A percentile compares a stretch with the other conserved stretches of the same genome.
Evolutionary conservation across 2,888 invertebrate species (phyloP).

Genomic region (Machimus rusticus): DNA sequence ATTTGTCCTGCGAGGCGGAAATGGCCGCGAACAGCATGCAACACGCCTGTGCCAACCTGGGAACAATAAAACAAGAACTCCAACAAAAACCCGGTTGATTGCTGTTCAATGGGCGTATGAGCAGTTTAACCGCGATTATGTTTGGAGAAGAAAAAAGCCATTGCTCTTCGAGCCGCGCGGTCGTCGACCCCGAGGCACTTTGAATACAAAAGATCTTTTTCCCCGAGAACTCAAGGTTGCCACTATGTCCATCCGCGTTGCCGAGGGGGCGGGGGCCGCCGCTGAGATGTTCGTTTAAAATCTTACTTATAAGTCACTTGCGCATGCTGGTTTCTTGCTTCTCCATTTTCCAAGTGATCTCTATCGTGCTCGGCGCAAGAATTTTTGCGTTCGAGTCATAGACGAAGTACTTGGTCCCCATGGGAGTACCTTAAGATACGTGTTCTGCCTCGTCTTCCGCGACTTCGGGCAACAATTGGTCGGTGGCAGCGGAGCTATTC

Average conservation of each 20-base stretch:
- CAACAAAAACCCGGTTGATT: background rate
- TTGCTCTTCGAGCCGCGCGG: background rate
- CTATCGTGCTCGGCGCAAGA: constrained; percentile 27
- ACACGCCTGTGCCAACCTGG: background rate
- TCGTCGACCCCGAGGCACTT: constrained; percentile 43
- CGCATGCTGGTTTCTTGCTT: constrained; percentile 4
- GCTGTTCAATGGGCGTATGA: background rate
- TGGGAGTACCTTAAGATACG: background rate
- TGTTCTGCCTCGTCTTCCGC: background rate
- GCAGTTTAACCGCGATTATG: background rate
- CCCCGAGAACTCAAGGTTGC: constrained; percentile 24
- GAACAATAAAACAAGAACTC: background rate
- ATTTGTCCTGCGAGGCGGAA: background rate
- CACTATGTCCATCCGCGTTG: background rate
- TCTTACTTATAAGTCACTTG: constrained; percentile 17
- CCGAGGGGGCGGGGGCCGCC: background rate
- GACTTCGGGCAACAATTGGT: background rate
- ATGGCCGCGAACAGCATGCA: background rate
- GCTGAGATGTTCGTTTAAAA: background rate
- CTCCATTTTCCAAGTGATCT: constrained; percentile 11
- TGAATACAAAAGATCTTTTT: constrained; percentile 46
- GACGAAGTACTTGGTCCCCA: background rate
- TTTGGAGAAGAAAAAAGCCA: background rate
- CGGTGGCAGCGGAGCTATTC: background rate
- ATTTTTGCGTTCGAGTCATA: constrained; percentile 16